Percentiles rank a stretch among this genome's conserved stretches.
Evolutionary conservation across 2,113 vertebrate genomes (phyloP).

Genomic region (Cyphomyrus discorhynchus): DNA sequence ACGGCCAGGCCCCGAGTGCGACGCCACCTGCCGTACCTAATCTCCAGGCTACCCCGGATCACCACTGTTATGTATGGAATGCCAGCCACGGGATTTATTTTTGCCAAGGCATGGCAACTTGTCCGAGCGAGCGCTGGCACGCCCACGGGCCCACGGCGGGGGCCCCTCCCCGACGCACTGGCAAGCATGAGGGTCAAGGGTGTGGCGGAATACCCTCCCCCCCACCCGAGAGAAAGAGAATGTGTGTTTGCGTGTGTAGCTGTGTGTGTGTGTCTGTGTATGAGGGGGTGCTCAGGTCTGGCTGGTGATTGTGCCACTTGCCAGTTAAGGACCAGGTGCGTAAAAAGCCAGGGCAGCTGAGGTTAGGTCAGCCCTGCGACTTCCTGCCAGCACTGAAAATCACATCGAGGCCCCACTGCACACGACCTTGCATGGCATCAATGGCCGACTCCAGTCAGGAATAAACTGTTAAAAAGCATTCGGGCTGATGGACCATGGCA

Average conservation of each 20-base stretch:
- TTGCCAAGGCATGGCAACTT: not conserved
- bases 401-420: not conserved
- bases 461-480: not conserved
- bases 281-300: not conserved
- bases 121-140: not conserved
- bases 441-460: not conserved
- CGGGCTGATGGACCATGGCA: not conserved
- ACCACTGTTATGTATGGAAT: not conserved
- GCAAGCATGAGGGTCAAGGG: not conserved
- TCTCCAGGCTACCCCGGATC: not conserved
- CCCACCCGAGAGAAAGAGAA: not conserved
- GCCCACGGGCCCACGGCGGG: not conserved
- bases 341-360: not conserved
- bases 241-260: not conserved
- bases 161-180: not conserved
- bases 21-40: not conserved
- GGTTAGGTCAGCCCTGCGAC: not conserved
- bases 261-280: not conserved
- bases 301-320: not conserved
- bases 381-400: not conserved
- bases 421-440: not conserved
- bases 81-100: not conserved
- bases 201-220: not conserved
- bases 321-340: not conserved
- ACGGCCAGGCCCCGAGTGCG: too few relatives aligned